phyloP scores from a whole-genome alignment of 2,113 vertebrate genomes.

The Lethenteron camtschaticum region DNA sequence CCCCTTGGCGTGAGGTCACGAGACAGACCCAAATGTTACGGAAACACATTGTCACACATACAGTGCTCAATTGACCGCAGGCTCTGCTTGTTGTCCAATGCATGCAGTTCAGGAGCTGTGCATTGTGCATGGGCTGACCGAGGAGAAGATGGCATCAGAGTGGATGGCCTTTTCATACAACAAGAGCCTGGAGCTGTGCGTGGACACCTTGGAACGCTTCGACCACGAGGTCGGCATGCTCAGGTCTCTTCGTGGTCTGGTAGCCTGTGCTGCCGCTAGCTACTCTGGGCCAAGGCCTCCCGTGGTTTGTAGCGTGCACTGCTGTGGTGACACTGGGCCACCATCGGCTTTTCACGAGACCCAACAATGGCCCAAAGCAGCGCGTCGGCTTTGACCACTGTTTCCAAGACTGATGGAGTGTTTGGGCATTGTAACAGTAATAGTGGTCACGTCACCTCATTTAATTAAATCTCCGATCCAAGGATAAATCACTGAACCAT shows the following conservation, averaged over 20 bases:
- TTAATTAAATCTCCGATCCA: too few species aligned
- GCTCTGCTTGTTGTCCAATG: not conserved
- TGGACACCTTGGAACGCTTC: slow-evolving; percentile 30
- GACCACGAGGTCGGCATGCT: slow-evolving; percentile 40
- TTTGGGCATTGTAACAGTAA: too few species aligned
- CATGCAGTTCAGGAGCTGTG: slow-evolving; percentile 52
- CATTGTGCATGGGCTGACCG: slow-evolving; percentile 23
- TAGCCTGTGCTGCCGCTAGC: fast-evolving
- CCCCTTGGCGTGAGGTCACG: not conserved
- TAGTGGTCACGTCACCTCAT: too few species aligned
- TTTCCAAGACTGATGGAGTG: slow-evolving; percentile 7
- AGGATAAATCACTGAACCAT: too few species aligned
- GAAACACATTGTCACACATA: not conserved
- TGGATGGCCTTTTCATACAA: slow-evolving; percentile 46
- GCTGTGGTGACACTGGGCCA: not conserved
- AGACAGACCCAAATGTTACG: not conserved
- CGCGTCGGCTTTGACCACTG: slow-evolving; percentile 1
- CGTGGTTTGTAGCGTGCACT: not conserved
- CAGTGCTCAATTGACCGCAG: not conserved
- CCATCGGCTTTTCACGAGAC: not conserved
- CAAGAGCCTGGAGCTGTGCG: slow-evolving; percentile 20
- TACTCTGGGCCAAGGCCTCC: not conserved
- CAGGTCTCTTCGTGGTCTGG: not conserved
- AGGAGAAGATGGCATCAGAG: slow-evolving; percentile 27
- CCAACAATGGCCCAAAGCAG: not conserved